Evolutionary conservation across 2,888 invertebrate genomes (phyloP), one percentile per base, ranked within the genome.

Genomic region (Balanococcus diminutus): DNA sequence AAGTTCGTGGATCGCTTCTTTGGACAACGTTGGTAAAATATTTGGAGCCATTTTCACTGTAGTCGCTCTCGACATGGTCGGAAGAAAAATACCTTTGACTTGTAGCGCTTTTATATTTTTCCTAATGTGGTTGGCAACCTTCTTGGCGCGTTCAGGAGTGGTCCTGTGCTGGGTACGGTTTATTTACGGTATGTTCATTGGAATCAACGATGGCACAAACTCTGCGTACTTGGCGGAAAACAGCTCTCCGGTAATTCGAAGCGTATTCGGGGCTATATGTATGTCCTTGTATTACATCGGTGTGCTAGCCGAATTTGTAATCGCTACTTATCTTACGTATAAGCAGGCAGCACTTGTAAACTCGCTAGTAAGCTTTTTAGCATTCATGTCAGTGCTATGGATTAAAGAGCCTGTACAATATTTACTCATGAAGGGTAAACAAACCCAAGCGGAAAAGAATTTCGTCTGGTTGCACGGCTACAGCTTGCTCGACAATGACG

Each of bases 1-100:
- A 31, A 28, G 82, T 25, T 82, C 82, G 1, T 82, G 82, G 82
- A 82, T 82, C n/a, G 82, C 46, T n/a, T 82, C 82, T 19, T 25
- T 82, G 51, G 46, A 42, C 22, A 22, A 25, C 46, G 51, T 28
- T n/a, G 51, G 46, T 16, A 82, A 46, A 82, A 31, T 42, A 0
- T 22, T 82, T 0, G 51, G 82, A 25, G 28, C 46, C 31, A 46
- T 82, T 25, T 46, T 82, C 11, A n/a, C 82, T 19, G 82, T 51
- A 16, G 11, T 31, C 28, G 19, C 16, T n/a, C 11, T 82, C 11
- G 82, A 82, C 16, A 82, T 25, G 1, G 22, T 82, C 6, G 82
- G 82, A 31, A 19, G 82, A 82, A 42, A 25, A n/a, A 9, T 46
- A 16, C 22, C 51, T 0, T 25, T 82, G 11, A 46, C 31, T 1